Conservation (phyloP, 1,140 invertebrate species). For the Eupristina koningsbergeri region DNA sequence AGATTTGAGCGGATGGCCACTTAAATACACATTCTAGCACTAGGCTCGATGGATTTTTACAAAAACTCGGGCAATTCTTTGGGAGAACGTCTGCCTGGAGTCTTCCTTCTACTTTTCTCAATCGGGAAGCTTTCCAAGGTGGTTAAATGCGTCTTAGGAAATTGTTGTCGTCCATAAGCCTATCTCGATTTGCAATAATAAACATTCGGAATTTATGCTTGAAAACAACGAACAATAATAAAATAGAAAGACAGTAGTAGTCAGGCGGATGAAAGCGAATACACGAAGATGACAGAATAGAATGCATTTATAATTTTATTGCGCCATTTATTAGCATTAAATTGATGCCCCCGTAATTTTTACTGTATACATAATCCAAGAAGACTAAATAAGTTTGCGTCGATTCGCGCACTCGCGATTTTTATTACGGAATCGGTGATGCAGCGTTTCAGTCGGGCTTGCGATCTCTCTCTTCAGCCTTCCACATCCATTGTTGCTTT, state of each 20-base stretch:
- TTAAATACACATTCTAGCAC: neutral
- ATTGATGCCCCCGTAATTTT: neutral
- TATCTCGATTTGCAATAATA: no score
- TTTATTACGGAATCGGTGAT: conserved; percentile 59
- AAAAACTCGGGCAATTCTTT: no score
- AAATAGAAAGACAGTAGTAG: neutral
- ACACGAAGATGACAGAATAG: neutral
- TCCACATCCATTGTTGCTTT: conserved; percentile 47
- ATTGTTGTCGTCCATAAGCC: neutral
- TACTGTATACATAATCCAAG: conserved; percentile 18
- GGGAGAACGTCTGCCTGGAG: no score
- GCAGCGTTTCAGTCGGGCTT: conserved; percentile 37
- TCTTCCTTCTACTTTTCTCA: no score
- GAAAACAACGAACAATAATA: neutral
- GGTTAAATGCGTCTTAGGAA: no score
- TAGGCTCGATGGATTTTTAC: no score
- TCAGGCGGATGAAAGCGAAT: conserved; percentile 5
- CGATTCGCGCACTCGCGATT: conserved; percentile 49
- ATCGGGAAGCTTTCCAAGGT: no score
- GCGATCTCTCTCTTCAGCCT: conserved; percentile 7
- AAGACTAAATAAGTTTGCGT: conserved; percentile 25
- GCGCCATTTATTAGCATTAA: conserved; percentile 45
- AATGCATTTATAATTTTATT: conserved; percentile 47
- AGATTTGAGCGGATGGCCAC: neutral
- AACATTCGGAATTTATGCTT: neutral